phyloP scores from a whole-genome alignment of 2,113 vertebrate species.

The Poeciliopsis retropinna region DNA sequence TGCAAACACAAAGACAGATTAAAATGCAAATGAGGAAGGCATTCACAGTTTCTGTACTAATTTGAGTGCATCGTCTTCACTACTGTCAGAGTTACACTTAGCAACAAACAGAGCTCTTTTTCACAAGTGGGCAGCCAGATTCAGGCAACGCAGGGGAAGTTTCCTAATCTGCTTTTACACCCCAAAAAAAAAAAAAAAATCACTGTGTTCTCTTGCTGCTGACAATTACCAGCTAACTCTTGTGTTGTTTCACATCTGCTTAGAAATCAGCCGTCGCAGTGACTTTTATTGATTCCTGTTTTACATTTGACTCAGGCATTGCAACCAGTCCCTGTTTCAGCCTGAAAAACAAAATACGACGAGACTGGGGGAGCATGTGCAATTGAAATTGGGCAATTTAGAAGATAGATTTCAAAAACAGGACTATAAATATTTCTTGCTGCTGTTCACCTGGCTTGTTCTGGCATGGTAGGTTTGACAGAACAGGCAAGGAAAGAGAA shows the following conservation, averaged over 20 bases:
- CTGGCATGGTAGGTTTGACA: slow-evolving; percentile 33
- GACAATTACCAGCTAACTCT: slow-evolving; percentile 3
- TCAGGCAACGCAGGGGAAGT: slow-evolving; percentile 35
- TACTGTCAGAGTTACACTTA: slow-evolving; percentile 14
- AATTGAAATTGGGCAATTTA: slow-evolving; percentile 57
- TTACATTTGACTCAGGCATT: slow-evolving; percentile 37
- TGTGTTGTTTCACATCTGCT: slow-evolving; percentile 6
- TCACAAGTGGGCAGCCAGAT: background rate
- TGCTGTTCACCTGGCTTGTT: slow-evolving; percentile 58
- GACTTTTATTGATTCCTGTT: slow-evolving; percentile 33
- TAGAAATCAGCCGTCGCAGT: background rate
- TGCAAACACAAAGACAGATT: slow-evolving; percentile 2
- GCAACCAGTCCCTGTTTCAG: slow-evolving; percentile 7
- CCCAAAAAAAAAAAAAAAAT: slow-evolving; percentile 28
- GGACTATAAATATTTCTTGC: slow-evolving; percentile 48
- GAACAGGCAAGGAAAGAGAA: slow-evolving; percentile 27
- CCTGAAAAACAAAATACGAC: slow-evolving; percentile 19
- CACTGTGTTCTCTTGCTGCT: background rate
- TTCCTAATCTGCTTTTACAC: slow-evolving; percentile 39
- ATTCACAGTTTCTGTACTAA: slow-evolving; percentile 36
- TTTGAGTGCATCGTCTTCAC: slow-evolving; percentile 25
- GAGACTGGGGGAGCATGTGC: slow-evolving; percentile 15
- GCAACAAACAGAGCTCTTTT: slow-evolving; percentile 18
- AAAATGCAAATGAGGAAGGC: slow-evolving; percentile 15
- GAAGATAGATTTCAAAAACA: slow-evolving; percentile 46